Evolutionary conservation across 1,140 invertebrate genomes (phyloP).

Genomic region (Drosophila melanica): DNA sequence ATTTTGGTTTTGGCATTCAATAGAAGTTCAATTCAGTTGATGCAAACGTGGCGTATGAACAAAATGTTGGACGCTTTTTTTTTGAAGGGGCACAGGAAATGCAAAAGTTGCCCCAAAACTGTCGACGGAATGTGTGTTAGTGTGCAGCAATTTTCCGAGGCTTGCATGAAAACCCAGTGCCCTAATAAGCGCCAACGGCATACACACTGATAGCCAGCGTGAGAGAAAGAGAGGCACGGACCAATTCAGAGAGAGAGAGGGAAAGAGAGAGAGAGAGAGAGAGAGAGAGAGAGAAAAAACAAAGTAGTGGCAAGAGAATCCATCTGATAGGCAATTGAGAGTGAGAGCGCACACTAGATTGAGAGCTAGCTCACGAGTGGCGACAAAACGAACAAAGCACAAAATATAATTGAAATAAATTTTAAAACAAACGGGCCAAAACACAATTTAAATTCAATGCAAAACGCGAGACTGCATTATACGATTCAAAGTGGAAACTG

Average conservation of each 20-base stretch:
- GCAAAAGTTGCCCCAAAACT: slow-evolving; percentile 72
- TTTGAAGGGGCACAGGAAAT: slow-evolving; percentile 64
- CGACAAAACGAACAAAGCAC: slow-evolving; percentile 10
- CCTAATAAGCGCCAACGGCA: slow-evolving; percentile 66
- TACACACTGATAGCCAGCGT: slow-evolving; percentile 7
- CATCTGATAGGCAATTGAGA: slow-evolving; percentile 8
- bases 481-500: slow-evolving; percentile 37
- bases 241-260: slow-evolving; percentile 25
- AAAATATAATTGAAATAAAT: slow-evolving; percentile 51
- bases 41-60: slow-evolving; percentile 47
- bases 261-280: slow-evolving; percentile 2
- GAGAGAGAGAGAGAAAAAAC: neutral
- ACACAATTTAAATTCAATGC: slow-evolving; percentile 38
- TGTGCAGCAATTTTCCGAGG: slow-evolving; percentile 71
- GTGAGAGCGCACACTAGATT: slow-evolving; percentile 8
- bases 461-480: slow-evolving; percentile 18
- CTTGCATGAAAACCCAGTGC: slow-evolving; percentile 81
- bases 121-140: slow-evolving; percentile 34
- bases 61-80: slow-evolving; percentile 46
- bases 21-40: slow-evolving; percentile 60
- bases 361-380: slow-evolving; percentile 7
- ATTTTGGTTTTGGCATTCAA: slow-evolving; percentile 61
- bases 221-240: slow-evolving; percentile 3
- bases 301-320: neutral
- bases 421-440: slow-evolving; percentile 38